phyloP scores from a whole-genome alignment of 2,888 invertebrate species.

The Hypselothyrea guttata region DNA sequence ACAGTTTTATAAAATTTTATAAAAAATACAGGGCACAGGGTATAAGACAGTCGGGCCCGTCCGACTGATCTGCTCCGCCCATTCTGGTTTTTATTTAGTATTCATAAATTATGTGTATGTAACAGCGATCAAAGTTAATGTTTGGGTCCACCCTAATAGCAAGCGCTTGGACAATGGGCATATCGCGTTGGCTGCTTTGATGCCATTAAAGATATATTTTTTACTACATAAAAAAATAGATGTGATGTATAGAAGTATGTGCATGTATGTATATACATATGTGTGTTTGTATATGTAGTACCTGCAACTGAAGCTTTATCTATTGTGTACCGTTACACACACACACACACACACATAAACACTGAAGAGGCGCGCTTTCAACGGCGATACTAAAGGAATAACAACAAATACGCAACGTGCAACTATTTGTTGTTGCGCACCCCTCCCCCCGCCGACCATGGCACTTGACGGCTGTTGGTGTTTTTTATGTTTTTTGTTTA shows the following conservation, averaged over 20 bases:
- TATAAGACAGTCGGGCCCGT: too few species aligned
- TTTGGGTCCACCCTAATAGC: background rate
- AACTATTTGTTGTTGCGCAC: slow-evolving; percentile 61
- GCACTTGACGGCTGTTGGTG: background rate
- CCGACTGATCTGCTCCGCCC: too few species aligned
- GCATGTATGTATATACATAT: background rate
- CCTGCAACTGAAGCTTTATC: slow-evolving; percentile 21
- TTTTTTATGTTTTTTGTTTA: slow-evolving; percentile 3
- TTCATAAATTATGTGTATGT: too few species aligned
- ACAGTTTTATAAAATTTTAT: too few species aligned
- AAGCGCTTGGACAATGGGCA: too few species aligned
- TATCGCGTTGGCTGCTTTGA: background rate
- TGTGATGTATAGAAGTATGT: too few species aligned
- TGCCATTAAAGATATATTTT: too few species aligned
- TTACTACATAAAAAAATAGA: too few species aligned
- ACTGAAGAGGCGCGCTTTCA: too few species aligned
- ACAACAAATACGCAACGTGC: slow-evolving; percentile 49
- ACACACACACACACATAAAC: slow-evolving; percentile 34
- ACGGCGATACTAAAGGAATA: slow-evolving; percentile 31
- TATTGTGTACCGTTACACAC: slow-evolving; percentile 49
- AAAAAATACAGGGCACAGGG: too few species aligned
- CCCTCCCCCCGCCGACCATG: background rate
- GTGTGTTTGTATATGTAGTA: slow-evolving; percentile 1
- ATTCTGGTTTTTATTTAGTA: too few species aligned
- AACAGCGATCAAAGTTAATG: too few species aligned